Percentiles rank a stretch among this genome's conserved stretches.
These are phyloP conservation scores for Lapara coniferarum DNA, from an alignment of 2,888 invertebrate genomes.

Conservation along the genomic window DNA sequence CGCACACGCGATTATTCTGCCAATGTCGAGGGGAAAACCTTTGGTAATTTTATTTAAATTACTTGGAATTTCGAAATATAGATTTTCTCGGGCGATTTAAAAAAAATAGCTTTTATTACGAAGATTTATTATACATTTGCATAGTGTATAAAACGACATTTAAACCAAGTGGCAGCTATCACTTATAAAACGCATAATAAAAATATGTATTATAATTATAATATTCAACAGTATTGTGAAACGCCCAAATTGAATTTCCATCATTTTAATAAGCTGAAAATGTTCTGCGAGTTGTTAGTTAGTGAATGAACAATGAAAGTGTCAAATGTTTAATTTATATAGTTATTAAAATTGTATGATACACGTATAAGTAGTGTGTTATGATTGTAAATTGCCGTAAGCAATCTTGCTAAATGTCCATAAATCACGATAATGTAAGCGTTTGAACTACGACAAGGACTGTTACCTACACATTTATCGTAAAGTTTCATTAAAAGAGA, in stretches of 20 bases:
- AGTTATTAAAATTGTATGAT: constrained; percentile 42
- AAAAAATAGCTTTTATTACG: too few relatives aligned
- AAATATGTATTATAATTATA: not conserved
- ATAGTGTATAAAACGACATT: too few relatives aligned
- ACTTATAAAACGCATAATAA: too few relatives aligned
- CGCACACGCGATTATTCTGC: too few relatives aligned
- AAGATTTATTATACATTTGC: too few relatives aligned
- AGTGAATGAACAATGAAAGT: constrained; percentile 49
- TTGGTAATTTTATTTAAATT: too few relatives aligned
- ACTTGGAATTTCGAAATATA: too few relatives aligned
- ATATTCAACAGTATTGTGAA: not conserved
- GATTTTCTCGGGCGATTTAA: too few relatives aligned
- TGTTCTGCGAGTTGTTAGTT: constrained; percentile 13
- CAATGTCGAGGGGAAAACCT: too few relatives aligned
- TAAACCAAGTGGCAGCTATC: too few relatives aligned
- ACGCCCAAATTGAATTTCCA: constrained; percentile 17
- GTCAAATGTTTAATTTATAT: constrained; percentile 36
- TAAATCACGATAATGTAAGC: constrained; percentile 12
- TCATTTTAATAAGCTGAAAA: constrained; percentile 8
- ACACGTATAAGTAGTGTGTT: constrained; percentile 33
- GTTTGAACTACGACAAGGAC: not conserved
- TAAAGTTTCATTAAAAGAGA: not conserved
- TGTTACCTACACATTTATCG: constrained; percentile 15
- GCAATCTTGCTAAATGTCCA: constrained; percentile 22
- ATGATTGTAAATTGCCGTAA: constrained; percentile 31